Percentiles rank a stretch among this genome's conserved stretches.
phyloP scores from a whole-genome alignment of 1,140 invertebrate genomes.

The Ips typographus region DNA sequence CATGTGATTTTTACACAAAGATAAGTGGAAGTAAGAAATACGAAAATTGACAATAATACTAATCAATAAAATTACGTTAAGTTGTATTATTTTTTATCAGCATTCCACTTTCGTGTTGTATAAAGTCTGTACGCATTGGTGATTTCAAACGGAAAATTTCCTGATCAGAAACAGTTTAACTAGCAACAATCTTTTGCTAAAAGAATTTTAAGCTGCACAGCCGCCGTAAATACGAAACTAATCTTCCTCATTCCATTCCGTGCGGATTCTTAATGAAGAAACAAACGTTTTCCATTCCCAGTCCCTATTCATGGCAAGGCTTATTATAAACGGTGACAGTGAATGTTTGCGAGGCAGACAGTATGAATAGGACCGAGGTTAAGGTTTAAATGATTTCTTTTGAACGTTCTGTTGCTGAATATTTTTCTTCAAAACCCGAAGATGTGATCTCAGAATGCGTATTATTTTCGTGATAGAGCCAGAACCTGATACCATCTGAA shows the following conservation, averaged over 20 bases:
- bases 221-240: neutral
- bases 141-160: too few species aligned
- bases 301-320: constrained; percentile 8
- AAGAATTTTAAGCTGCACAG: neutral
- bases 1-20: too few species aligned
- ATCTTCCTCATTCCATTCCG: constrained; percentile 5
- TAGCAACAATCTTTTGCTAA: neutral
- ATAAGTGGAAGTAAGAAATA: too few species aligned
- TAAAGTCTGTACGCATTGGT: too few species aligned
- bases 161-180: too few species aligned
- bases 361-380: constrained; percentile 24
- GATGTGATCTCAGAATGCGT: constrained; percentile 14
- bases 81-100: too few species aligned
- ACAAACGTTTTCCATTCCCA: constrained; percentile 16
- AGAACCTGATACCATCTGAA: constrained; percentile 12
- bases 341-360: constrained; percentile 23
- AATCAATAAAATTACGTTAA: too few species aligned
- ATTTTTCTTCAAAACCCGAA: neutral
- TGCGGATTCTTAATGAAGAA: constrained; percentile 19
- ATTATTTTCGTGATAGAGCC: constrained; percentile 6
- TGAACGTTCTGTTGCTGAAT: constrained; percentile 7
- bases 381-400: constrained; percentile 31
- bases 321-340: constrained; percentile 20
- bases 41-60: too few species aligned
- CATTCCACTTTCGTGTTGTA: too few species aligned